Base-by-base conservation (phyloP, 1,140 invertebrate species). In the Pararge aegeria region DNA sequence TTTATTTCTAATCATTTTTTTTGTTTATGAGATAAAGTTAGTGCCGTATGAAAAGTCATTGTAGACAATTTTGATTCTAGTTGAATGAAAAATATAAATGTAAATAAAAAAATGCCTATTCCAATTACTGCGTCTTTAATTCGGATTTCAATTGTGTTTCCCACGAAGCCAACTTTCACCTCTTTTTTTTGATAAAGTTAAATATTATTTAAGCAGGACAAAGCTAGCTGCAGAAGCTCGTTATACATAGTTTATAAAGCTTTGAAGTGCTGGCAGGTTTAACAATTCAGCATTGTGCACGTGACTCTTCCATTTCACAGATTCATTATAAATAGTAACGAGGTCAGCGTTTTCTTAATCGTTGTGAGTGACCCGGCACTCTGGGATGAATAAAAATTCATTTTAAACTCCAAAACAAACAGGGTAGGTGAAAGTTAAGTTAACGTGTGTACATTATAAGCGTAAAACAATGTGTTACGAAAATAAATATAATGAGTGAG, bases 321-420 rank as follows among this genome's bases (percentile, higher is more conserved):
- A 54, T 58, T 58, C 55, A 58, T 64, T 64, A 58, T 20, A 24
- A 24, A 24, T 24, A 63, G 49, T 63, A 48, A 52, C 54, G 48
- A 38, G 61, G 61, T 57, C 61, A 57, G 54, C 42, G 50, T 48
- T 63, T 63, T 63, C 56, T 55, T 53, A 57, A 63, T 62, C 49
- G 55, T 38, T 44, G 50, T 42, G 30, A 49, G 16, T 48, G 27
- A 56, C 40, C 49, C 50, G 51, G 29, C 49, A 37, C 16, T 29
- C 40, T 7, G 27, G n/a, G 15, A 20, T 48, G 15, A 53, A 52
- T 60, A 40, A 52, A 48, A 53, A 53, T 19, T 44, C 44, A 20
- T 21, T 59, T 13, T 37, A 37, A 38, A n/a, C 40, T 10, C 18
- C 5, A 24, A 2, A 4, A 24, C 2, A 24, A 24, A 24, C 24